Base-by-base conservation (phyloP, 2,113 vertebrate genomes). In the Phyllostomus hastatus region DNA sequence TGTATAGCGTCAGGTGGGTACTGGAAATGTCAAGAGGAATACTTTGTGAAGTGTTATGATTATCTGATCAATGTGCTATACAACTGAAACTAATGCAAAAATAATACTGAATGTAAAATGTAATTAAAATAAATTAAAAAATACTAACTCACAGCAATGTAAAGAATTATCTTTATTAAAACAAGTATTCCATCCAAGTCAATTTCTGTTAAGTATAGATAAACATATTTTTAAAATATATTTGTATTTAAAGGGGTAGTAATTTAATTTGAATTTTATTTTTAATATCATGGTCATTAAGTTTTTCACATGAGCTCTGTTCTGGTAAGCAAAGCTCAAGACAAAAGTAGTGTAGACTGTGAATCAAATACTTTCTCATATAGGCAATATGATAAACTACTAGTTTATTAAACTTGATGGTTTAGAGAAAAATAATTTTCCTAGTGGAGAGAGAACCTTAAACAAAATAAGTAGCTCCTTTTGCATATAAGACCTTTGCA, bases 341-440 rank as follows among this genome's bases (percentile, higher is more conserved):
- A 26, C 41, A 70, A 64, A 95, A 73, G 43, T 83, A 54, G 10
- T 89, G 26, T 79, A 72, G 54, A 67, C 41, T 16, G 9, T 95
- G 80, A 95, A 67, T 90, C 48, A 91, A 57, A 91, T 83, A 88
- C 22, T 79, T 17, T 78, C 41, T 73, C 38, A 70, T 83, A 54
- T 35, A 95, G 38, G 35, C 12, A 33, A 12, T 91, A 70, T 31
- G 11, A 84, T 82, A 92, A 94, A 81, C 80, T 95, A 81, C 6
- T 76, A 57, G 3, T 50, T 75, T 90, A 46, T 85, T 84, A 92
- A 86, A 83, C 22, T 87, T 86, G 10, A 67, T 6, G 87, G 4
- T 61, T 91, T 50, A 88, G 80, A 84, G 50, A 61, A 92, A 94
- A 97, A 59, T 72, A 59, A 64, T 89, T 70, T 89, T 73, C 10